phyloP scores from a whole-genome alignment of 2,888 invertebrate species.

The Pelosia muscerda region DNA sequence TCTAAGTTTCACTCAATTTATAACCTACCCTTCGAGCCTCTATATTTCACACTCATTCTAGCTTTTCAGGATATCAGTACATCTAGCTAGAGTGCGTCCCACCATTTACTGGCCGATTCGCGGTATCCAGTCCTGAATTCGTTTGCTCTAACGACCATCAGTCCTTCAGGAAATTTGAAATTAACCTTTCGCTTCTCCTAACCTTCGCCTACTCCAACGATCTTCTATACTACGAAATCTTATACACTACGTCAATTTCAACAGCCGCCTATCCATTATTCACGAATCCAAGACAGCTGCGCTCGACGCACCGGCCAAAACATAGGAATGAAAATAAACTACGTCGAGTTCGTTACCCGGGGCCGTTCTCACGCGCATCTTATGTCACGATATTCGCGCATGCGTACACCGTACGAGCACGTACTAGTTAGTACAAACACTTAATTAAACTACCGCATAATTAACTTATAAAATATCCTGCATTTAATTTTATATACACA shows the following conservation, averaged over 20 bases:
- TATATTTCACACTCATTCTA: neutral
- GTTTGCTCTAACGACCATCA: no score
- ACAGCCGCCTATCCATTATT: conserved; percentile 31
- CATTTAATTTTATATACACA: neutral
- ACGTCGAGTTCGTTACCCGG: conserved; percentile 75
- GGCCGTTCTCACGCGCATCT: conserved; percentile 71
- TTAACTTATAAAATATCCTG: conserved; percentile 11
- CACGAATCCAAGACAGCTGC: conserved; percentile 29
- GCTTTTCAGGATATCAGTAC: neutral
- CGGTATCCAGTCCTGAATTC: no score
- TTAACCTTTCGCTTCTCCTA: no score
- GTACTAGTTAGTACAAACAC: conserved; percentile 28
- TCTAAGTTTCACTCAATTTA: no score
- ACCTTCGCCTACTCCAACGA: no score
- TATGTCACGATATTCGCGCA: conserved; percentile 65
- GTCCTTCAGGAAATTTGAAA: no score
- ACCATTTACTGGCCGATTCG: neutral
- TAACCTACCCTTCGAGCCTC: no score
- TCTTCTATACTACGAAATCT: no score
- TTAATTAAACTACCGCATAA: conserved; percentile 23
- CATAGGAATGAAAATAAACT: conserved; percentile 72
- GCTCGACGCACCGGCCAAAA: conserved; percentile 65
- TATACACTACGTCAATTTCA: neutral
- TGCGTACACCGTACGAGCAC: conserved; percentile 45
- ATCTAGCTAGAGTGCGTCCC: no score